A percentile compares a stretch with the other conserved stretches of the same genome.
Conservation (phyloP, 2,888 invertebrate genomes). For the Limnephilus marmoratus region DNA sequence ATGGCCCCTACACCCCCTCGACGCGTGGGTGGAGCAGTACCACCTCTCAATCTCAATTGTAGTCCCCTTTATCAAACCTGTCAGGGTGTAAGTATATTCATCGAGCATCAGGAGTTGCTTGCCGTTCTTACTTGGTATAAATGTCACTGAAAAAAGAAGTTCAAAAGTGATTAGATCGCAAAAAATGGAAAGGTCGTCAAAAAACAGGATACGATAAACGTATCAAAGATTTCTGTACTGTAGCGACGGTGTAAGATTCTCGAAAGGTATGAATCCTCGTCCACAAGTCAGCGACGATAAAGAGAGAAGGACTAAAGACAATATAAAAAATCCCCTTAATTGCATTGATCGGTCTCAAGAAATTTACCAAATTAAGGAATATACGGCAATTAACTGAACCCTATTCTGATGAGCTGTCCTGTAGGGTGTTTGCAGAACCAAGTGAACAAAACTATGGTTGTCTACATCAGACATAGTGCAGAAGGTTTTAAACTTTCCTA, state of each 20-base stretch:
- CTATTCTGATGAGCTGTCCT: neutral
- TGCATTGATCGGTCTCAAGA: neutral
- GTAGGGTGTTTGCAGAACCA: neutral
- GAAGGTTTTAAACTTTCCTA: too few species aligned
- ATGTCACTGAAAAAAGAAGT: neutral
- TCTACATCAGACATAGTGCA: neutral
- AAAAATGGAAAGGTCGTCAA: neutral
- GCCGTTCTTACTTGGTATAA: neutral
- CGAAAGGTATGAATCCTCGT: too few species aligned
- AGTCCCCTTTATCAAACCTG: neutral
- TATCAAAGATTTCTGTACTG: too few species aligned
- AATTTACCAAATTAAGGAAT: neutral
- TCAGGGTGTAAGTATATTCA: conserved; percentile 7
- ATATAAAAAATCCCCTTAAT: too few species aligned
- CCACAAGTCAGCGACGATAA: too few species aligned
- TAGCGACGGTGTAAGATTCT: too few species aligned
- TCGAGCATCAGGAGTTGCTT: conserved; percentile 28
- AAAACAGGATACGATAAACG: too few species aligned
- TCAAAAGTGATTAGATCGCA: neutral
- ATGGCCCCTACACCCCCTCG: conserved; percentile 13
- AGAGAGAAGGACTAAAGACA: too few species aligned
- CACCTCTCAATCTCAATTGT: conserved; percentile 16
- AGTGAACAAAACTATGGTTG: neutral
- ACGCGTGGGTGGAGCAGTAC: conserved; percentile 47
- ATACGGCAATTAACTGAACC: neutral